These are phyloP conservation scores for Osmoderma eremita DNA, from an alignment of 2,888 invertebrate species.

Conservation along the genomic window DNA sequence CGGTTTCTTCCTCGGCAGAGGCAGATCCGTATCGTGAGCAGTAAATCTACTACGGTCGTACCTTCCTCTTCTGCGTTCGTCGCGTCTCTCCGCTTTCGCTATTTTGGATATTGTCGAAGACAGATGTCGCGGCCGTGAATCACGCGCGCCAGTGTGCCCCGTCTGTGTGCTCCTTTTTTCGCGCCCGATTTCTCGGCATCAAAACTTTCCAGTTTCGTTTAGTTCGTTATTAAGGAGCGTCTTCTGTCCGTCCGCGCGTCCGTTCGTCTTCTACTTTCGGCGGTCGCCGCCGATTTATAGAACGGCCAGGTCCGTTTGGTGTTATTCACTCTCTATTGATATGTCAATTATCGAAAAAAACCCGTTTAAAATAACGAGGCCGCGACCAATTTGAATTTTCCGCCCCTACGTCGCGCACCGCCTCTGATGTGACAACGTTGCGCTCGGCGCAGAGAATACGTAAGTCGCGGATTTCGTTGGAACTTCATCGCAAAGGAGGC, in stretches of 20 bases:
- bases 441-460: too few species aligned
- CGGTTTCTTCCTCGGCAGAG: constrained; percentile 39
- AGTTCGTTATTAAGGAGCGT: constrained; percentile 28
- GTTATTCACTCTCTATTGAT: constrained; percentile 57
- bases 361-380: constrained; percentile 56
- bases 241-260: not conserved
- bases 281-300: constrained; percentile 18
- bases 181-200: constrained; percentile 44
- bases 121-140: constrained; percentile 55
- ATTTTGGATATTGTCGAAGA: constrained; percentile 56
- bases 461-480: too few species aligned
- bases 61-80: constrained; percentile 44
- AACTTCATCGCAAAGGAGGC: too few species aligned
- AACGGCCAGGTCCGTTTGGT: constrained; percentile 54
- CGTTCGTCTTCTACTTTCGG: not conserved
- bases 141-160: constrained; percentile 43
- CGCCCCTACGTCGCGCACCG: constrained; percentile 44
- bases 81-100: constrained; percentile 43
- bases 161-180: constrained; percentile 3
- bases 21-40: constrained; percentile 62
- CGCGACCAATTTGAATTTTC: constrained; percentile 41
- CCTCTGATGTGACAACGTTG: too few species aligned
- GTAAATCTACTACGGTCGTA: constrained; percentile 56
- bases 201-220: not conserved
- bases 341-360: constrained; percentile 57